Evolutionary conservation across 2,113 vertebrate species (phyloP), one percentile per base, ranked within the genome.

Genomic region (Poecilia latipinna): DNA sequence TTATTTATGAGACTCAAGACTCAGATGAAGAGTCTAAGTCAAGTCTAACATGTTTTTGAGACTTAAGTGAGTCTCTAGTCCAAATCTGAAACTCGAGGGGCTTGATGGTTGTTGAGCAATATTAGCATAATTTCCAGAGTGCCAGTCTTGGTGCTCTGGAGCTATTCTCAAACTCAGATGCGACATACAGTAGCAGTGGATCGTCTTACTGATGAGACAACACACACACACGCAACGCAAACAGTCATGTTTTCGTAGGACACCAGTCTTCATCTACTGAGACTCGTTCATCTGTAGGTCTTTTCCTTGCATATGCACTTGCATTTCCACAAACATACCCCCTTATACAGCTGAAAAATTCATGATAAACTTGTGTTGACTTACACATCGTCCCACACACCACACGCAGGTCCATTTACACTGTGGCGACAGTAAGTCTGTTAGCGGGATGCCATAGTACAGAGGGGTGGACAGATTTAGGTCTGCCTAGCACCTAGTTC

Each of bases 351-450:
- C 33, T 39, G 19, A 62, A 60, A 60, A 75, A 19, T 31, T 80
- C 44, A 15, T 62, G 22, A 66, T 60, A 64, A 66, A 51, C 31
- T 8, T 44, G 32, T 31, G 32, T 33, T 65, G 78, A 72, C 67
- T 65, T 3, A 5, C 26, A 69, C 22, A 60, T 2, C 44, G 6
- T 67, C 31, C 12, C 26, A 65, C 39, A 24, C 33, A 68, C 32
- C 29, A 24, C 24, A 60, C 12, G 11, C 80, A 84, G 90, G 88
- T 95, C 90, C 86, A 79, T 92, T 94, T 95, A 93, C 94, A 92
- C 90, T 88, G 89, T 92, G 94, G 95, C 94, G 94, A 95, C 95
- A 95, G 93, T 84, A 83, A 91, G 95, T 95, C 95, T 95, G 93
- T 93, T 92, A 94, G 88, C 86, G 33, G 83, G 88, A 95, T 95